phyloP scores from a whole-genome alignment of 2,113 vertebrate genomes.

The Empidonax traillii region DNA sequence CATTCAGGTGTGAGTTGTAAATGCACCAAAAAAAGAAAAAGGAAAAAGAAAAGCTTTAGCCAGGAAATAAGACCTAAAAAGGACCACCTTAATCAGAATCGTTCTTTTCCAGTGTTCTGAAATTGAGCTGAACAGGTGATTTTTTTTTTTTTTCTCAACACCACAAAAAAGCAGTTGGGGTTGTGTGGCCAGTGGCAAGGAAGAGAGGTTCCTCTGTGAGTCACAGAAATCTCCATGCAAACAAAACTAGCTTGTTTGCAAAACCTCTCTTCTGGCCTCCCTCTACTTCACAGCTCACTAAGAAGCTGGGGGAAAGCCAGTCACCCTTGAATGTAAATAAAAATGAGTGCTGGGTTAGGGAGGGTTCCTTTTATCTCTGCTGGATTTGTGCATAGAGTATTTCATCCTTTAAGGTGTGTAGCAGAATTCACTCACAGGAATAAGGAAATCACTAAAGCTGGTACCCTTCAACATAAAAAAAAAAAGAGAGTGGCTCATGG shows the following conservation, averaged over 20 bases:
- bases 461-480: not conserved
- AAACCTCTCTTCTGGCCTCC: not conserved
- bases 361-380: conserved; percentile 22
- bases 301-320: not conserved
- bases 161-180: not conserved
- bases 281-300: not conserved
- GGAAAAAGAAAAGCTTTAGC: not conserved
- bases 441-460: conserved; percentile 3
- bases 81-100: not conserved
- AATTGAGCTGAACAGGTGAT: not conserved
- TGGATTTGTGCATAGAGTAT: not conserved
- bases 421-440: conserved; percentile 8
- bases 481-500: not conserved
- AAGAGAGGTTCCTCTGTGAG: not conserved
- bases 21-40: not conserved
- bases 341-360: not conserved
- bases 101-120: not conserved
- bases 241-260: not conserved
- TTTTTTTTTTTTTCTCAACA: not conserved
- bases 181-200: not conserved
- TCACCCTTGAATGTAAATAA: conserved; percentile 45
- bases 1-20: not conserved
- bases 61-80: not conserved
- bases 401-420: conserved; percentile 12
- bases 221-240: not conserved